Evolutionary conservation across 2,797 vertebrate genomes (phyloP).

Genomic region (Xiphorhynchus erythropygius): DNA sequence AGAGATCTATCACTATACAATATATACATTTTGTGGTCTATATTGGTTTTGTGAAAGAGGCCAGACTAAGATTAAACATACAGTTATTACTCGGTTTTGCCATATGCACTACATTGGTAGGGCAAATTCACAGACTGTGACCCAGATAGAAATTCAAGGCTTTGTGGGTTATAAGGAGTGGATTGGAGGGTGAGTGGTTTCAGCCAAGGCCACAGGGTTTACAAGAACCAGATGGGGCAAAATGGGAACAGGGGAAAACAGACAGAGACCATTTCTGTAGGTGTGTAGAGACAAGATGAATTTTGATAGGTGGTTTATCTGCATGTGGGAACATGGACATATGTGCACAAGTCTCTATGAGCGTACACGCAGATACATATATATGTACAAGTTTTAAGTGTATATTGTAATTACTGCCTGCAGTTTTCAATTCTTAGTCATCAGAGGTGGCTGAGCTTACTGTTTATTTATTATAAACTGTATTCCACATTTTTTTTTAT

Average conservation of each 20-base stretch:
- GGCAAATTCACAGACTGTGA: neutral
- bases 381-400: neutral
- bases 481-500: neutral
- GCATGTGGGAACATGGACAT: neutral
- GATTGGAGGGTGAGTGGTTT: neutral
- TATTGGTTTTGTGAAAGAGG: neutral
- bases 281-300: neutral
- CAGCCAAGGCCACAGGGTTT: accelerated
- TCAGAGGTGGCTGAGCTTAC: neutral
- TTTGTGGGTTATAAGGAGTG: neutral
- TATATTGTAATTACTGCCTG: neutral
- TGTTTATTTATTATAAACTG: neutral
- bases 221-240: neutral
- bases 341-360: neutral
- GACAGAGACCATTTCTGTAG: neutral
- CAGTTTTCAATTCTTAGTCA: neutral
- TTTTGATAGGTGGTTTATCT: neutral
- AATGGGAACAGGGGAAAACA: accelerated
- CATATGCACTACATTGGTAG: neutral
- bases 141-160: neutral
- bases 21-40: too few species aligned
- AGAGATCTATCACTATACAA: neutral
- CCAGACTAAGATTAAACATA: neutral
- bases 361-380: accelerated
- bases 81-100: neutral